A percentile compares a stretch with the other conserved stretches of the same genome.
Evolutionary conservation across 2,113 vertebrate species (phyloP).

Genomic region (Conger conger): DNA sequence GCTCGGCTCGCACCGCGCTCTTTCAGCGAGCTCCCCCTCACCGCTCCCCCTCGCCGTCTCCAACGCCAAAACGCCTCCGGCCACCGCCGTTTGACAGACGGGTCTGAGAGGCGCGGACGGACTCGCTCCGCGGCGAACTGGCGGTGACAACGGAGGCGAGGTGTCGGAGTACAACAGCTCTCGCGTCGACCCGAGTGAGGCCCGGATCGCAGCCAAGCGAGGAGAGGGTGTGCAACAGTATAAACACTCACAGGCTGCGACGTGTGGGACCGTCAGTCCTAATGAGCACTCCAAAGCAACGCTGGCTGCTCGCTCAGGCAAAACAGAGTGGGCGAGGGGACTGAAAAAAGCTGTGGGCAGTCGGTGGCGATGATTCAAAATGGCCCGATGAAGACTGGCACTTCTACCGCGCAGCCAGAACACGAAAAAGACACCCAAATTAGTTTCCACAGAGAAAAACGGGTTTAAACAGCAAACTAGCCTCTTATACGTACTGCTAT

Average conservation of each 20-base stretch:
- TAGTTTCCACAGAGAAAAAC: neutral
- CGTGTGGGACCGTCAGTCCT: slow-evolving; percentile 63
- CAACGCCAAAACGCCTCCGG: slow-evolving; percentile 19
- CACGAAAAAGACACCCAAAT: neutral
- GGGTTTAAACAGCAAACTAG: neutral
- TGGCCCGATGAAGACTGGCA: neutral
- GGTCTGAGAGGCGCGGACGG: neutral
- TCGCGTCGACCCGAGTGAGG: slow-evolving; percentile 40
- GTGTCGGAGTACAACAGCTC: slow-evolving; percentile 56
- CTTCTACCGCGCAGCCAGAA: neutral
- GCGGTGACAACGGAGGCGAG: slow-evolving; percentile 47
- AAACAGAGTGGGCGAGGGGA: neutral
- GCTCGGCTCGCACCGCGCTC: slow-evolving; percentile 38
- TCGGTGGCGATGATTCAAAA: neutral
- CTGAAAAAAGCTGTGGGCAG: neutral
- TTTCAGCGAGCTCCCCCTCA: slow-evolving; percentile 42
- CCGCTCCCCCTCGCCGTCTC: slow-evolving; percentile 53
- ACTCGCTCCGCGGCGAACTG: slow-evolving; percentile 31
- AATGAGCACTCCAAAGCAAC: slow-evolving; percentile 56
- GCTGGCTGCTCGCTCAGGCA: slow-evolving; percentile 18
- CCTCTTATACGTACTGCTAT: neutral
- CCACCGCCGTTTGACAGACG: slow-evolving; percentile 13
- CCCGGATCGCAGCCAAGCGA: neutral
- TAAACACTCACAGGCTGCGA: slow-evolving; percentile 44
- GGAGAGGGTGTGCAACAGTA: slow-evolving; percentile 30